Evolutionary conservation across 2,113 vertebrate genomes (phyloP), one percentile per base, ranked within the genome.

Genomic region (Epinephelus moara): DNA sequence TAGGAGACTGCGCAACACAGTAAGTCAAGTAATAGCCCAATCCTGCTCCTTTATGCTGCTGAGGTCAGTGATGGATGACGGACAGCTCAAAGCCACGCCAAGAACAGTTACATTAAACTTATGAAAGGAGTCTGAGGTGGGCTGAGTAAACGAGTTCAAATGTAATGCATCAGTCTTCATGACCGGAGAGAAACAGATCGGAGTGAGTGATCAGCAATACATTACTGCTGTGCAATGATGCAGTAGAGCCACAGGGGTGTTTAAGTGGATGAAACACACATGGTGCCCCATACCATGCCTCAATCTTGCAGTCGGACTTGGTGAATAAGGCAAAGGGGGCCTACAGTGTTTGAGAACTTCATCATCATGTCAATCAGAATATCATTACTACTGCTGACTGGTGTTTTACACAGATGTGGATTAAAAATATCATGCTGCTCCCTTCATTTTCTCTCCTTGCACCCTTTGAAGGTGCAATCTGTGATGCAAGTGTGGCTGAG

Each of bases 241-340:
- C 25, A 80, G 56, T 25, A 19, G 40, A 52, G 0, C 13, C 14
- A 25, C 7, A 23, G 25, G 7, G 1, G 4, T 7, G 30, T 37
- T 52, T 21, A 77, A 37, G 15, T 45, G 11, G 50, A 57, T 0
- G 5, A 57, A 60, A 75, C 50, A 63, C 13, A 77, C 40, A 53
- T 19, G 15, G 4, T 63, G 63, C 52, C 60, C 49, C 45, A 62
- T 64, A 53, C 69, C 17, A 50, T 47, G 53, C 37, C 61, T 68
- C 30, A 49, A 59, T 79, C 47, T 70, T 27, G 27, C 47, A 79
- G 68, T 53, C 11, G 10, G 30, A 55, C 47, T 2, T 30, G 4
- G 88, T 88, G 14, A 88, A 89, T 85, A 84, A 89, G 81, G 63
- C 72, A 85, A 12, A 70, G 33, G 11, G 25, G 19, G 64, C 50